Percentiles rank a stretch among this genome's conserved stretches.
These are phyloP conservation scores for Xanthia icteritia DNA, from an alignment of 2,888 invertebrate species.

Conservation along the genomic window DNA sequence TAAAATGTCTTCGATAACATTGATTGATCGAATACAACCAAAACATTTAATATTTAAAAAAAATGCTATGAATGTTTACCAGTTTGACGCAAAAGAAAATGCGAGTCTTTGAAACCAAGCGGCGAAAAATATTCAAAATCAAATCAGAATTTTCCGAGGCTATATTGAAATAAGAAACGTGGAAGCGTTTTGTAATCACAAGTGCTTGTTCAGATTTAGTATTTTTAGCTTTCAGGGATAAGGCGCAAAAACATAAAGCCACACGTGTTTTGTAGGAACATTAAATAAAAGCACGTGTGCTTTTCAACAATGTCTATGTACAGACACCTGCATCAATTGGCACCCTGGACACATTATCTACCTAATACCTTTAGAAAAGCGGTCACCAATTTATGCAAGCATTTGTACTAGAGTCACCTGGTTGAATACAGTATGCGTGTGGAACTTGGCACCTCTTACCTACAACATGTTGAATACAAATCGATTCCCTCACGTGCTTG, in stretches of 20 bases:
- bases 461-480: constrained; percentile 36
- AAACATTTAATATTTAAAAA: neutral
- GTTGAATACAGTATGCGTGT: constrained; percentile 24
- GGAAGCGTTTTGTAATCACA: constrained; percentile 21
- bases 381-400: constrained; percentile 12
- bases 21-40: neutral
- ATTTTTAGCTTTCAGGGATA: constrained; percentile 14
- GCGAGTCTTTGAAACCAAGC: constrained; percentile 12
- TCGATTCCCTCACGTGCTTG: constrained; percentile 27
- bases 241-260: neutral
- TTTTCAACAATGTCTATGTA: neutral
- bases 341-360: neutral
- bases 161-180: constrained; percentile 33
- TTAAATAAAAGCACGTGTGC: neutral
- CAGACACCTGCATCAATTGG: neutral
- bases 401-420: constrained; percentile 14
- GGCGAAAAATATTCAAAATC: constrained; percentile 34
- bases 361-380: neutral
- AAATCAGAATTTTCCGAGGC: constrained; percentile 28
- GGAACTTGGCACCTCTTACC: constrained; percentile 41
- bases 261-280: neutral
- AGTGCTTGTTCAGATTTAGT: constrained; percentile 15
- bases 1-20: constrained; percentile 1
- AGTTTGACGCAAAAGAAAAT: constrained; percentile 14
- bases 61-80: neutral